phyloP scores from a whole-genome alignment of 2,888 invertebrate species.

The Caenorhabditis becei region DNA sequence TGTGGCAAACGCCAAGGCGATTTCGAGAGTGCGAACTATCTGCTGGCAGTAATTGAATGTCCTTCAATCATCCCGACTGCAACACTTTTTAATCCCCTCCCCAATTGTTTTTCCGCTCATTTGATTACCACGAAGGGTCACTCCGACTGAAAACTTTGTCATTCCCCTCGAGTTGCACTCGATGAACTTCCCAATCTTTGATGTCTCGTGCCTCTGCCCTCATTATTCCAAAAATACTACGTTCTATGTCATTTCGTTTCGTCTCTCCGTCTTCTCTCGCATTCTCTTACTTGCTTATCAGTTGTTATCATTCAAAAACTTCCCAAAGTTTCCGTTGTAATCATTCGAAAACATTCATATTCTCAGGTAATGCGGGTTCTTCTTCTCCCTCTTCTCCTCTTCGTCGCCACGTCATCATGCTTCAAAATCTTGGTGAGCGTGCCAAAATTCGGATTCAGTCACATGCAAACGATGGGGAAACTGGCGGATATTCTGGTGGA shows the following conservation, averaged over 20 bases:
- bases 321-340: neutral
- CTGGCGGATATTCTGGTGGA: constrained; percentile 64
- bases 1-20: neutral
- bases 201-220: no score
- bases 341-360: neutral
- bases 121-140: neutral
- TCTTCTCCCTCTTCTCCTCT: constrained; percentile 17
- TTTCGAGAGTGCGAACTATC: neutral
- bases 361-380: constrained; percentile 38
- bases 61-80: constrained; percentile 5
- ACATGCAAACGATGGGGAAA: constrained; percentile 61
- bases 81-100: neutral
- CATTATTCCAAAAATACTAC: no score
- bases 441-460: constrained; percentile 64
- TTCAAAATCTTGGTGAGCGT: constrained; percentile 60
- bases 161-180: no score
- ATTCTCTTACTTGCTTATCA: neutral
- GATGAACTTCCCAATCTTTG: no score
- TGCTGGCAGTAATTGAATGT: neutral
- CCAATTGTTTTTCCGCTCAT: neutral
- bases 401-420: constrained; percentile 15
- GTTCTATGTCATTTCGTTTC: neutral
- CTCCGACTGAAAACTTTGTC: no score
- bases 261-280: neutral
- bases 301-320: neutral